Evolutionary conservation across 2,797 vertebrate species (phyloP).

Genomic region (Fratercula arctica): DNA sequence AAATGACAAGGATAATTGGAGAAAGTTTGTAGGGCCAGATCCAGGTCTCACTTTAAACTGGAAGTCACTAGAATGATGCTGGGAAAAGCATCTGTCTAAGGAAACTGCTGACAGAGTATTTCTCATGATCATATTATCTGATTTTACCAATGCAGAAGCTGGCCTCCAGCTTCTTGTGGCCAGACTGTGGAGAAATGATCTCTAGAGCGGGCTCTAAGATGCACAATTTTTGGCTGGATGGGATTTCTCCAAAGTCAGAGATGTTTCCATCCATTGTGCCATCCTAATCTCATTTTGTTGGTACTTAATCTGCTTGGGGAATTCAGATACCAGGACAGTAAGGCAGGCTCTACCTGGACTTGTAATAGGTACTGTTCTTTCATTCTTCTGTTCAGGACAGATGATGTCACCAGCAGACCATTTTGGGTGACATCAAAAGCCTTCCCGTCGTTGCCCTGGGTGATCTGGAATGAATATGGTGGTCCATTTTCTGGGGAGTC

Average conservation of each 20-base stretch:
- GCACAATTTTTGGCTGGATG: not conserved
- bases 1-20: not conserved
- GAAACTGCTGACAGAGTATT: constrained; percentile 6
- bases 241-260: constrained; percentile 1
- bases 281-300: not conserved
- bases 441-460: constrained; percentile 86
- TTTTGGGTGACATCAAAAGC: constrained; percentile 89
- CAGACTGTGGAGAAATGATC: not conserved
- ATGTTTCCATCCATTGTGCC: not conserved
- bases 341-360: constrained; percentile 84
- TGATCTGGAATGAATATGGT: constrained; percentile 90
- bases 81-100: not conserved
- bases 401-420: constrained; percentile 86
- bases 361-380: constrained; percentile 87
- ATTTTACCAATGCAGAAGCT: constrained; percentile 14
- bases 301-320: not conserved
- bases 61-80: not conserved
- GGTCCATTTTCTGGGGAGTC: constrained; percentile 91
- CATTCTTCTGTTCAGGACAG: constrained; percentile 79
- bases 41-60: not conserved
- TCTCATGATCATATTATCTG: not conserved
- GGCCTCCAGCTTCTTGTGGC: not conserved
- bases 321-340: not conserved
- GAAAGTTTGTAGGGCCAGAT: constrained; percentile 3
- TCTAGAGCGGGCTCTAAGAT: not conserved